A percentile compares a stretch with the other conserved stretches of the same genome.
These are phyloP conservation scores for Himalopsyche japonica DNA, from an alignment of 2,888 invertebrate species.

Conservation along the genomic window DNA sequence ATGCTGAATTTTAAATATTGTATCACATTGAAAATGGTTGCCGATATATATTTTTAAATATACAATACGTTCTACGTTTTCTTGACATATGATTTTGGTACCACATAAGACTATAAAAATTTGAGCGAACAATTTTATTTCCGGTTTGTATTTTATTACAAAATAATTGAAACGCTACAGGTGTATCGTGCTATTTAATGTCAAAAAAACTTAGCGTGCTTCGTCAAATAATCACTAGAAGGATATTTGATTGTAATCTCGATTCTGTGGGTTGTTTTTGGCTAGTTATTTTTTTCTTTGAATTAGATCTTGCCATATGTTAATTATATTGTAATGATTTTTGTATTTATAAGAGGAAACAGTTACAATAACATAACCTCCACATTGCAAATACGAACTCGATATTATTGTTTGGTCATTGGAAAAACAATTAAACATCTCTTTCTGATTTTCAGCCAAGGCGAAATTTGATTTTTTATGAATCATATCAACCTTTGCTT, in stretches of 20 bases:
- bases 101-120: no score
- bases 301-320: background rate
- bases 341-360: background rate
- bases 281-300: background rate
- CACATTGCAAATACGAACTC: background rate
- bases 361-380: background rate
- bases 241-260: background rate
- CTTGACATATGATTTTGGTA: no score
- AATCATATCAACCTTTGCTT: background rate
- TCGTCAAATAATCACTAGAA: no score
- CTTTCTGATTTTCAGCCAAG: background rate
- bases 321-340: background rate
- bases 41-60: no score
- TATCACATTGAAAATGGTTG: no score
- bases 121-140: no score
- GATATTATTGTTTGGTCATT: background rate
- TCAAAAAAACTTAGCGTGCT: no score
- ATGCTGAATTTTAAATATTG: no score
- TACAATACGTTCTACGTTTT: no score
- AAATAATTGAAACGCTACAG: no score
- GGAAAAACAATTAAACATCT: background rate
- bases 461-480: background rate
- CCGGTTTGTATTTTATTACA: no score
- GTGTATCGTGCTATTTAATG: no score
- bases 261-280: background rate